phyloP scores from a whole-genome alignment of 2,797 vertebrate species.

The Moxostoma hubbsi region DNA sequence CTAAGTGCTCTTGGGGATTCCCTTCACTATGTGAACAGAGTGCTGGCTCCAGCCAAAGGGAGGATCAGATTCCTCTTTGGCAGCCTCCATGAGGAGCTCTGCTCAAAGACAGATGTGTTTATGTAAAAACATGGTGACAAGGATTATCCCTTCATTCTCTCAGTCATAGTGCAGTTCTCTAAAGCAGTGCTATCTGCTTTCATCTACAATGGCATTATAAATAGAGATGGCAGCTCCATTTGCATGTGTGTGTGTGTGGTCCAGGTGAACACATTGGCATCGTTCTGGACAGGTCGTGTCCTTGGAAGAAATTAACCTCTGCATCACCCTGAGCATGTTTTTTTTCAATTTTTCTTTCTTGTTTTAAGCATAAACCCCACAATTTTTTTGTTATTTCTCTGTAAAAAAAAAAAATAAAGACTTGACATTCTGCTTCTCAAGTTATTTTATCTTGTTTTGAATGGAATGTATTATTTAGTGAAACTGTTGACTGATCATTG shows the following conservation, averaged over 20 bases:
- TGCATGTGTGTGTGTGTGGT: slow-evolving; percentile 42
- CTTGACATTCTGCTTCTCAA: too few species aligned
- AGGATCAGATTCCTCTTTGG: slow-evolving; percentile 48
- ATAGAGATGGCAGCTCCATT: background rate
- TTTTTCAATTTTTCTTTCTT: background rate
- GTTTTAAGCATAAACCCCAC: too few species aligned
- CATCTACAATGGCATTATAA: background rate
- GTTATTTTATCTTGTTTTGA: too few species aligned
- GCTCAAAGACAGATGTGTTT: slow-evolving; percentile 48
- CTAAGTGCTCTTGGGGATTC: slow-evolving; percentile 35
- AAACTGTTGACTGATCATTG: too few species aligned
- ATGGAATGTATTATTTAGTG: too few species aligned
- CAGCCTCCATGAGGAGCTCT: slow-evolving; percentile 17
- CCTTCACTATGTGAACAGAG: slow-evolving; percentile 32
- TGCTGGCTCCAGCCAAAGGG: background rate
- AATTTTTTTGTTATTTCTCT: too few species aligned
- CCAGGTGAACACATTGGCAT: background rate
- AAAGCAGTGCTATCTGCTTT: slow-evolving; percentile 27
- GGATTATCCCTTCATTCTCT: slow-evolving; percentile 40
- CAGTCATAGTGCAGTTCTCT: background rate
- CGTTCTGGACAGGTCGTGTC: background rate
- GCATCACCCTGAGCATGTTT: slow-evolving; percentile 18
- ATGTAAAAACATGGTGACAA: slow-evolving; percentile 48
- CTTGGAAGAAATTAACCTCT: slow-evolving; percentile 28
- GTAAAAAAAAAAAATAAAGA: too few species aligned